Base-by-base conservation (phyloP, 2,888 invertebrate species). In the Incurvaria masculella region DNA sequence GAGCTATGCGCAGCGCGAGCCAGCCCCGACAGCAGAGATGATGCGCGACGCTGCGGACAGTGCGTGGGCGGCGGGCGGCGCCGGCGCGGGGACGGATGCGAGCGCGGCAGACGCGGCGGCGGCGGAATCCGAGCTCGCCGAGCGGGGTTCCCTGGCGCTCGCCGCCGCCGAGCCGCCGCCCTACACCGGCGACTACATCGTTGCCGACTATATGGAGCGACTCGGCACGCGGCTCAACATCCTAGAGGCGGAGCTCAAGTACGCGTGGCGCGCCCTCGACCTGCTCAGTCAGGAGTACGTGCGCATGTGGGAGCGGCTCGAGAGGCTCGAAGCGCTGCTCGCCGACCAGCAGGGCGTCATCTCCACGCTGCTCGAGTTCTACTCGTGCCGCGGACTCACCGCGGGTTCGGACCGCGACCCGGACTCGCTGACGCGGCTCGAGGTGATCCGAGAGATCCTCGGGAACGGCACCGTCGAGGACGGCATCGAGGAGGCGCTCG, bases 311-410 rank as follows among this genome's bases (percentile, higher is more conserved):
- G 91, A 91, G 61, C 81, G 94, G 42, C 75, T 95, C 51, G 94
- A 95, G 63, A 91, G 94, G 66, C 75, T 95, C 21, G 94, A 95
- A 65, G 85, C 89, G 19, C 81, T 94, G 51, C 82, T 94, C 2
- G 86, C 88, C 66, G 94, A 94, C 63, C 95, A 95, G 67, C 94
- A 94, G 66, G 89, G 90, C 57, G 93, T 94, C 41, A 93, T 95
- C 59, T 86, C 89, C 46, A 94, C 94, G 63, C 79, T 95, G 60
- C 84, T 94, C 63, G 88, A 89, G 63, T 87, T 89, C 69, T 89
- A 89, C 65, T 82, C 87, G 1, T 76, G 76, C 64, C 74, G 78
- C 42, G 69, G 67, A 49, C 72, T 69, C 44, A 62, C 66, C 44
- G 66, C 74, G 11, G 82, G 75, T 46, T n/a, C n/a, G n/a, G n/a